Base-by-base conservation (phyloP, 2,797 vertebrate species). In the Psittacula echo region DNA sequence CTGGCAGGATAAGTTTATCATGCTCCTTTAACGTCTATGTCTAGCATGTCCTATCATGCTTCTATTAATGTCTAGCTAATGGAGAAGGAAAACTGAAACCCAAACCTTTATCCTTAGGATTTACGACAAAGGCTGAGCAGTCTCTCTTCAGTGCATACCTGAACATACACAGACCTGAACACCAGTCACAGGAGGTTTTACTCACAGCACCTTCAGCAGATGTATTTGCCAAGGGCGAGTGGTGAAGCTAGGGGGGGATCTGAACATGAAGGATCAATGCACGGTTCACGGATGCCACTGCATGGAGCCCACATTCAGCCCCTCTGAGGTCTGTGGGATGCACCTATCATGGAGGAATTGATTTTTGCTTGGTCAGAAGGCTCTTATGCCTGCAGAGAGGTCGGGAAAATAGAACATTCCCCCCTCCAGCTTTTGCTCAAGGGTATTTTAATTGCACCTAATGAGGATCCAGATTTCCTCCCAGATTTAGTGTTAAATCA, bases 251-350 rank as follows among this genome's bases (percentile, higher is more conserved):
- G 29, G 73, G 6, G 13, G 21, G 34, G 26, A 65, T 16, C 18
- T 54, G 48, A n/a, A 30, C 0, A 0, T 7, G 22, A n/a, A 30
- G 39, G 6, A 29, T 6, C 1, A 2, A 22, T 2, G 41, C n/a
- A 13, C 10, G 13, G n/a, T 7, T n/a, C 61, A 56, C 22, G 32
- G 54, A 22, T n/a, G 21, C 32, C 54, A 23, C 54, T 23, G 32
- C 50, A 19, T 3, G 54, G 51, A 78, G 9, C 4, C n/a, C 24
- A 18, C 1, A 0, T 9, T 60, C 47, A 34, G 42, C 48, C 0
- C 0, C 34, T 53, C 74, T 5, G 44, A 47, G 45, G 26, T 50
- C 73, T 20, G 42, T 5, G 47, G 74, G 75, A 54, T 32, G 53
- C 61, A 45, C n/a, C 14, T 64, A 37, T 60, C 8, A 15, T 0